A percentile compares a stretch with the other conserved stretches of the same genome.
These are phyloP conservation scores for Lacerta agilis DNA, from an alignment of 2,797 vertebrate genomes.

Conservation along the genomic window DNA sequence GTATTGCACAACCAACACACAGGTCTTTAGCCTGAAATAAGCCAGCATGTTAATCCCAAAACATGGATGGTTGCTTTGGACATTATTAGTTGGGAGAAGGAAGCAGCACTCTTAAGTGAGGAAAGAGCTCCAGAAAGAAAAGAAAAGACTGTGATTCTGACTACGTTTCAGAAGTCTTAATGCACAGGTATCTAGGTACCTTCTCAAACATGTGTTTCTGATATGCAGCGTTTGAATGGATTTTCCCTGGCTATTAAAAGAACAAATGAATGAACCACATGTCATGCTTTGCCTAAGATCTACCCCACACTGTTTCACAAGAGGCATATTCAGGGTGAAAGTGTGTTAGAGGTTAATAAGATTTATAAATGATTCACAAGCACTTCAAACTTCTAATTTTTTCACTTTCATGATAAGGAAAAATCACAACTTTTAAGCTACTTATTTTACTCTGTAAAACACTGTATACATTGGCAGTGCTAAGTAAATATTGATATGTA, in stretches of 20 bases:
- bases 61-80: no score
- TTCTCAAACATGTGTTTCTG: not conserved
- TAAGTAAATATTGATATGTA: not conserved
- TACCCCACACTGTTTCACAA: not conserved
- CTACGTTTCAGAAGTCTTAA: not conserved
- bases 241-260: not conserved
- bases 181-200: not conserved
- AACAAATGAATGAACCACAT: not conserved
- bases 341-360: not conserved
- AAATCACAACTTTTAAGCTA: constrained; percentile 16
- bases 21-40: not conserved
- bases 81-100: not conserved
- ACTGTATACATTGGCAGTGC: not conserved
- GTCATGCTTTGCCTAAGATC: not conserved
- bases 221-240: not conserved
- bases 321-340: not conserved
- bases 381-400: not conserved
- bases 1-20: not conserved
- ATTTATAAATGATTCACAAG: not conserved
- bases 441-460: not conserved
- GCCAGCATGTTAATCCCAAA: not conserved
- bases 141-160: not conserved
- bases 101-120: not conserved
- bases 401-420: not conserved
- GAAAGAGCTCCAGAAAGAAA: not conserved